Conservation (phyloP, 2,888 invertebrate genomes). For the Drosophila aldrichi region DNA sequence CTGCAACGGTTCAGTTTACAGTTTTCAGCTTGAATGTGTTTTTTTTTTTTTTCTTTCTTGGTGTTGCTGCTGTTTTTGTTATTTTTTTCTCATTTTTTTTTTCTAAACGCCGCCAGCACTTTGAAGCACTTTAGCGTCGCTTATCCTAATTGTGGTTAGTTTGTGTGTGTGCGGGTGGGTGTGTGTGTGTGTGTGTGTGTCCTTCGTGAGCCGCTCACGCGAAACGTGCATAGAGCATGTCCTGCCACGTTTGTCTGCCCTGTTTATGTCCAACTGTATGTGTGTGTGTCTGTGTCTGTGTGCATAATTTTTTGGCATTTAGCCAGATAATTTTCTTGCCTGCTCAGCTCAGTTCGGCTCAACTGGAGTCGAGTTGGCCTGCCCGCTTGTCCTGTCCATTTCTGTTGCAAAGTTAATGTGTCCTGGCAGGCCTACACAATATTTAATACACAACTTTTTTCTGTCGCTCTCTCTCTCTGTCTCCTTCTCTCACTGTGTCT, state of each 20-base stretch:
- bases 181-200: slow-evolving; percentile 50
- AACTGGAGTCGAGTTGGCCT: slow-evolving; percentile 30
- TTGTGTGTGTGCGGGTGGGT: slow-evolving; percentile 41
- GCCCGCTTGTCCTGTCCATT: slow-evolving; percentile 41
- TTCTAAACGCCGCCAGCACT: slow-evolving; percentile 59
- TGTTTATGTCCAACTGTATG: slow-evolving; percentile 23
- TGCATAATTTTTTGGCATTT: slow-evolving; percentile 64
- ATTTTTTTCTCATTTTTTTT: slow-evolving; percentile 28
- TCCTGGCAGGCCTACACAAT: slow-evolving; percentile 59
- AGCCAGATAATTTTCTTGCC: slow-evolving; percentile 71
- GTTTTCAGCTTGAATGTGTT: slow-evolving; percentile 47
- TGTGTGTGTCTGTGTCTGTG: slow-evolving; percentile 32
- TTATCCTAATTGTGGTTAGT: slow-evolving; percentile 78
- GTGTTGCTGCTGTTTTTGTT: slow-evolving; percentile 18
- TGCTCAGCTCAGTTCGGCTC: slow-evolving; percentile 65
- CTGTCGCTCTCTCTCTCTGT: slow-evolving; percentile 2
- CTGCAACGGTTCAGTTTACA: slow-evolving; percentile 48
- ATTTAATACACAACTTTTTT: slow-evolving; percentile 45
- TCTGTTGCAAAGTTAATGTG: slow-evolving; percentile 61
- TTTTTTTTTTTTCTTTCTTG: slow-evolving; percentile 20
- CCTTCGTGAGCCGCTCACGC: slow-evolving; percentile 61
- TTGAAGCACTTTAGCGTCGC: slow-evolving; percentile 69
- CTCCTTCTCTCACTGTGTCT: not conserved
- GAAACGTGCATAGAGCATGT: slow-evolving; percentile 63
- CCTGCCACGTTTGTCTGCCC: slow-evolving; percentile 56